Evolutionary conservation across 30 jellyfish, hydroid and myxozoan genomes (phyloP).

Genomic region (Pelagia noctiluca): DNA sequence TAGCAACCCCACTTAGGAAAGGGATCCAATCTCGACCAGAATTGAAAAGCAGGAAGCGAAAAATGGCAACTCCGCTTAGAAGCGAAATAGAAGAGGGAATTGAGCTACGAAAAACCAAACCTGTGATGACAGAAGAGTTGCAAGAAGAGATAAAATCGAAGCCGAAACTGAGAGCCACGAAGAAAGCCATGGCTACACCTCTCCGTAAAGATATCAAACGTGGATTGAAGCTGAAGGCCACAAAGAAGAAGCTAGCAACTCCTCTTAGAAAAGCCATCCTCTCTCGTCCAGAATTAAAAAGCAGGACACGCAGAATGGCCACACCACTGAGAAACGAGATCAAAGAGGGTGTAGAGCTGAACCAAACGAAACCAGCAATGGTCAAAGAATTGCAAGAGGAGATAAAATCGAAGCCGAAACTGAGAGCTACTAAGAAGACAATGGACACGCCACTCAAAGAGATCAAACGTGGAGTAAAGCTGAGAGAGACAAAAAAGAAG

Average conservation of each 20-base stretch:
- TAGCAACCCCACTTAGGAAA: conserved; percentile 19
- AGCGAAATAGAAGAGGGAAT: conserved; percentile 22
- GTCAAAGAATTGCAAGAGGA: too few relatives aligned
- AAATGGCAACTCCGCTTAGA: conserved; percentile 29
- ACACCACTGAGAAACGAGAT: conserved; percentile 69
- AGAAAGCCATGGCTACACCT: conserved; percentile 15
- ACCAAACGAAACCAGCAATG: conserved; percentile 58
- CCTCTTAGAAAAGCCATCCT: too few relatives aligned
- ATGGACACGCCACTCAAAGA: conserved; percentile 43
- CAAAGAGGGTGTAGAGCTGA: conserved; percentile 24
- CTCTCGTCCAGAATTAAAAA: too few relatives aligned
- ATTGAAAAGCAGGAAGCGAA: neutral
- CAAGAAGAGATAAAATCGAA: conserved; percentile 30
- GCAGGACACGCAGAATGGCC: too few relatives aligned
- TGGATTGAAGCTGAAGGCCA: conserved; percentile 42
- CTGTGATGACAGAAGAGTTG: conserved; percentile 18
- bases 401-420: conserved; percentile 54
- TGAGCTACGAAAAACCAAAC: neutral
- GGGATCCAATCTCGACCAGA: neutral
- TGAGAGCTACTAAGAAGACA: conserved; percentile 62
- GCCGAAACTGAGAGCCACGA: conserved; percentile 3
- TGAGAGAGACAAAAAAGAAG: conserved; percentile 66
- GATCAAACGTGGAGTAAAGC: conserved; percentile 61
- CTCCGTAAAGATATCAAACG: conserved; percentile 40
- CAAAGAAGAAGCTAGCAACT: conserved; percentile 62